These are phyloP conservation scores for Protosalanx chinensis DNA, from an alignment of 2,797 vertebrate species.

Conservation along the genomic window DNA sequence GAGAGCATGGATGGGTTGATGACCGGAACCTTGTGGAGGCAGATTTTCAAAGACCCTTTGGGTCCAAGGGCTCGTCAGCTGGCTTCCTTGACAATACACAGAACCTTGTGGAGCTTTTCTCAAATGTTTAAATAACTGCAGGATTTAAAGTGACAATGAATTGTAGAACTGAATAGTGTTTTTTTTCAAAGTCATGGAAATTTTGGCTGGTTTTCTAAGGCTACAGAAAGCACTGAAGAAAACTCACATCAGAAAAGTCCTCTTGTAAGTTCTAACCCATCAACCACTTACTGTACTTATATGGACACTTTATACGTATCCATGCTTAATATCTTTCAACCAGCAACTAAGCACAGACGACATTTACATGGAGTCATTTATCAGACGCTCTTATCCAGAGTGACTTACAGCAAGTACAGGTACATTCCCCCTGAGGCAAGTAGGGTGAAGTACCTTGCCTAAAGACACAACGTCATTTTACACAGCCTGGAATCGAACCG, in stretches of 20 bases:
- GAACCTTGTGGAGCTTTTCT: conserved; percentile 23
- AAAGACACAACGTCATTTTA: no score
- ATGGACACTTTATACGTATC: not conserved
- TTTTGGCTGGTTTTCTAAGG: not conserved
- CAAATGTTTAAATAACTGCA: conserved; percentile 21
- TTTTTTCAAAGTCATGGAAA: not conserved
- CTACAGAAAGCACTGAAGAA: not conserved
- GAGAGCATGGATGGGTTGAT: conserved; percentile 55
- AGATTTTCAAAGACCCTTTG: conserved; percentile 42
- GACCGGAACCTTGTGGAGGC: conserved; percentile 47
- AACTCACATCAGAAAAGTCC: not conserved
- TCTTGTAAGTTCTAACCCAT: no score
- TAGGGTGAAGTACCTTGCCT: no score
- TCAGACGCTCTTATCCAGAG: no score
- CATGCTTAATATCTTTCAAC: not conserved
- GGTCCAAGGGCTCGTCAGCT: conserved; percentile 32
- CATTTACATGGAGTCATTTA: no score
- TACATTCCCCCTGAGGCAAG: no score
- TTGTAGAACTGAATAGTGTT: not conserved
- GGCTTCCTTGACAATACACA: conserved; percentile 30
- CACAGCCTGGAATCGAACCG: no score
- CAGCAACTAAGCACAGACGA: no score
- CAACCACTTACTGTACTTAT: not conserved
- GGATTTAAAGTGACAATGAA: not conserved
- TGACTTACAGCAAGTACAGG: no score